These are phyloP conservation scores for Platysternon megacephalum DNA, from an alignment of 2,113 vertebrate genomes.

Conservation along the genomic window DNA sequence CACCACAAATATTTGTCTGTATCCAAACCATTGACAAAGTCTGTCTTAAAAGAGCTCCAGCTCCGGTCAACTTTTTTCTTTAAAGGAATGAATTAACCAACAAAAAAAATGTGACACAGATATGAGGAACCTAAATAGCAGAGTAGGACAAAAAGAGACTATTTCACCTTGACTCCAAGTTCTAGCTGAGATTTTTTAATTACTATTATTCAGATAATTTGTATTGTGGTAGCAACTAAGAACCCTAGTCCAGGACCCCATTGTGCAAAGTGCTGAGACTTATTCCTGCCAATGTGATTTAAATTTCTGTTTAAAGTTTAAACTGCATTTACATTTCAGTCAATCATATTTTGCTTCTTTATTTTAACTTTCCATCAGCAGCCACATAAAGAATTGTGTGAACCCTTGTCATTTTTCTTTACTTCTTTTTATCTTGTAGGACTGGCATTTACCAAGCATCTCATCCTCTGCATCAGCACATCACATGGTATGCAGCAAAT, in stretches of 20 bases:
- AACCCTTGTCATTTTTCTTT: background rate
- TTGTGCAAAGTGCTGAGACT: background rate
- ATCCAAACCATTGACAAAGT: background rate
- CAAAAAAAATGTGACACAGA: background rate
- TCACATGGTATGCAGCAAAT: slow-evolving; percentile 40
- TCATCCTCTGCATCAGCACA: slow-evolving; percentile 40
- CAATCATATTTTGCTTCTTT: background rate
- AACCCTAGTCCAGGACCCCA: background rate
- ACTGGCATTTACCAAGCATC: slow-evolving; percentile 36
- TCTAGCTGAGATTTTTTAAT: background rate
- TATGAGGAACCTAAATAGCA: background rate
- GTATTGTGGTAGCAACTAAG: background rate
- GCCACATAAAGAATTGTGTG: background rate
- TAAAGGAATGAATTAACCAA: background rate
- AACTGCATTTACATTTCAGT: background rate
- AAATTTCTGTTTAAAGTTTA: background rate
- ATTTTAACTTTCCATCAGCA: background rate
- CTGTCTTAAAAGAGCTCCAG: background rate
- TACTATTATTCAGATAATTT: background rate
- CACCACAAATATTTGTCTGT: background rate
- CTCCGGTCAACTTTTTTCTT: background rate
- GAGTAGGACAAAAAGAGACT: background rate
- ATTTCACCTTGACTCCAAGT: background rate
- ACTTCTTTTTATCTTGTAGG: slow-evolving; percentile 31
- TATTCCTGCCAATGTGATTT: background rate